These are phyloP conservation scores for Etheostoma spectabile DNA, from an alignment of 2,113 vertebrate species.

Conservation along the genomic window DNA sequence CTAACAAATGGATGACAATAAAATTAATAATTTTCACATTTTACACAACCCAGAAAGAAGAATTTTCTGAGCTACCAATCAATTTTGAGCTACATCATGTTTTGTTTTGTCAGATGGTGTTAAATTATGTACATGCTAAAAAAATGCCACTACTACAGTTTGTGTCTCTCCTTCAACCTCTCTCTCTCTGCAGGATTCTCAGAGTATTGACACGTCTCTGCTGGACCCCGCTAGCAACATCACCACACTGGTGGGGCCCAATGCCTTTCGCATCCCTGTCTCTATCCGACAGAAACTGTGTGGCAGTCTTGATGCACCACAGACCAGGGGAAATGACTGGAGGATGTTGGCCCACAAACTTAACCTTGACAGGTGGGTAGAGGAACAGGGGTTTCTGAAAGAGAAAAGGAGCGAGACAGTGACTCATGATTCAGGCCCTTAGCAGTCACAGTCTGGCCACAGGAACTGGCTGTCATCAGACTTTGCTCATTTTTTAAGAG, in stretches of 20 bases:
- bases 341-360: constrained; percentile 98
- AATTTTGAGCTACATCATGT: constrained; percentile 33
- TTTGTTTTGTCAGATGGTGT: constrained; percentile 18
- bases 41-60: constrained; percentile 7
- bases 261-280: constrained; percentile 96
- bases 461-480: constrained; percentile 13
- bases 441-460: constrained; percentile 10
- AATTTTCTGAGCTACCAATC: constrained; percentile 18
- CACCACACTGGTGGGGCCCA: constrained; percentile 93
- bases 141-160: not conserved
- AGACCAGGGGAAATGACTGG: constrained; percentile 98
- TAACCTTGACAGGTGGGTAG: constrained; percentile 93
- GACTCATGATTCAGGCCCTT: constrained; percentile 9
- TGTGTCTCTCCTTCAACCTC: not conserved
- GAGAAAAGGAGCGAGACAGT: not conserved
- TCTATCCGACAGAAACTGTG: constrained; percentile 97
- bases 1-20: constrained; percentile 33
- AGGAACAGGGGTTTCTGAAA: not conserved
- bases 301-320: constrained; percentile 95
- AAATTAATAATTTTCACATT: constrained; percentile 26
- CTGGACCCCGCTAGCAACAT: constrained; percentile 91
- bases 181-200: constrained; percentile 86
- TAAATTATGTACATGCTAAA: constrained; percentile 15
- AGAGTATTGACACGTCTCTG: constrained; percentile 90
- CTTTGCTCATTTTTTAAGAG: not conserved